Percentiles rank a stretch among this genome's conserved stretches.
These are phyloP conservation scores for Micromesistius poutassou DNA, from an alignment of 2,797 vertebrate species.

Conservation along the genomic window DNA sequence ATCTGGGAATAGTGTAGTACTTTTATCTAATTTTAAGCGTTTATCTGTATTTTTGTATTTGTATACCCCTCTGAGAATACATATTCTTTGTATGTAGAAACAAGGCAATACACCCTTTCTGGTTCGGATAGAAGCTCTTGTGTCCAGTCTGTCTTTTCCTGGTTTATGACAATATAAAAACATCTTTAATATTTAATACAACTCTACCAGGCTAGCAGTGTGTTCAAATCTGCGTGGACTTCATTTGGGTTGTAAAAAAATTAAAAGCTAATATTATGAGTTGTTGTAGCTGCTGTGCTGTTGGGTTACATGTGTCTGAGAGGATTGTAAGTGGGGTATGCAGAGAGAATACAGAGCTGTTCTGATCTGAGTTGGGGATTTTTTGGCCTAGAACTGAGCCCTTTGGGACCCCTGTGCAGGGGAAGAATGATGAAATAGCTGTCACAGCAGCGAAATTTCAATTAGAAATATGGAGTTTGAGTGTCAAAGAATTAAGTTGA, in stretches of 20 bases:
- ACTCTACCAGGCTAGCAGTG: neutral
- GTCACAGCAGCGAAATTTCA: neutral
- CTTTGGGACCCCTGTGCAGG: neutral
- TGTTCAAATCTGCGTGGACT: neutral
- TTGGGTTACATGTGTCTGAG: neutral
- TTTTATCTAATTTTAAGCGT: neutral
- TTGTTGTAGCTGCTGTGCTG: neutral
- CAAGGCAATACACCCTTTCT: neutral
- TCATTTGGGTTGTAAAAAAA: neutral
- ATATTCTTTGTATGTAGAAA: no score
- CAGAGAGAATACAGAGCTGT: neutral
- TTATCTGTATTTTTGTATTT: neutral
- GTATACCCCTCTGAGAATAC: neutral
- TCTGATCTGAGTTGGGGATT: neutral
- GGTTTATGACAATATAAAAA: neutral
- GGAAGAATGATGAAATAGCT: neutral
- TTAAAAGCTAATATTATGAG: neutral
- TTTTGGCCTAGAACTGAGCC: neutral
- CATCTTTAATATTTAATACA: neutral
- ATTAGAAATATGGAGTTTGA: neutral
- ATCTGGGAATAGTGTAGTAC: no score
- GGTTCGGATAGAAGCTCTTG: no score
- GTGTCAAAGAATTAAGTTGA: neutral
- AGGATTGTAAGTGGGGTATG: neutral
- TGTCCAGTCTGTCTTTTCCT: neutral